Percentiles rank a stretch among this genome's conserved stretches.
phyloP scores from a whole-genome alignment of 1,140 invertebrate genomes.

The Helicoverpa armigera region DNA sequence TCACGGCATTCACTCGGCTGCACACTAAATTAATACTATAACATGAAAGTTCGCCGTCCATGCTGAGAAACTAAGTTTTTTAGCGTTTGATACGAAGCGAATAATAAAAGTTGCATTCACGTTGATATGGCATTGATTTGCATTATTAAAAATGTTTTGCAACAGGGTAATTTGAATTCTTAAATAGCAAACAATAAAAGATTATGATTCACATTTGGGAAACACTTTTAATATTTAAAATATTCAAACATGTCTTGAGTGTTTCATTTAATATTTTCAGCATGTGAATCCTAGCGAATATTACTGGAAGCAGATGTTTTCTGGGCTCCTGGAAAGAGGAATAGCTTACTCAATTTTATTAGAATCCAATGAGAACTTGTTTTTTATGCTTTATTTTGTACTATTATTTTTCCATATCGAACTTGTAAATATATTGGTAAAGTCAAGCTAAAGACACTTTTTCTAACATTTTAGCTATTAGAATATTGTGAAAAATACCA shows the following conservation, averaged over 20 bases:
- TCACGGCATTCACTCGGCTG: constrained; percentile 29
- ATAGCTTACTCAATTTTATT: constrained; percentile 25
- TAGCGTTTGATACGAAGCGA: not conserved
- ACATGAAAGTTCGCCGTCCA: constrained; percentile 25
- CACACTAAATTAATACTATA: constrained; percentile 18
- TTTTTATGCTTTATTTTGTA: not conserved
- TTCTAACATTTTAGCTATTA: too few species aligned
- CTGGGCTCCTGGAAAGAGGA: constrained; percentile 87
- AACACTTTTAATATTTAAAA: constrained; percentile 89
- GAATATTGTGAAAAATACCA: too few species aligned
- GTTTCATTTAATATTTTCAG: constrained; percentile 88
- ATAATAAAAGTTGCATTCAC: constrained; percentile 1
- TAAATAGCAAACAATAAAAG: constrained; percentile 61
- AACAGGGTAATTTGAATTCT: constrained; percentile 25
- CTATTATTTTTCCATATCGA: too few species aligned
- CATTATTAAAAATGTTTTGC: constrained; percentile 27
- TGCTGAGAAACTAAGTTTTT: constrained; percentile 11
- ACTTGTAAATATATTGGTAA: too few species aligned
- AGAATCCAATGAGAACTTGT: constrained; percentile 12
- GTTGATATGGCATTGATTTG: constrained; percentile 19
- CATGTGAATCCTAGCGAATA: constrained; percentile 90
- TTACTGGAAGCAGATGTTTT: constrained; percentile 88
- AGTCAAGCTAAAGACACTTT: too few species aligned
- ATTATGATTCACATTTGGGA: constrained; percentile 87
- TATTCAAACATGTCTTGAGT: constrained; percentile 87